A percentile compares a stretch with the other conserved stretches of the same genome.
Conservation (phyloP, 2,888 invertebrate genomes). For the Parnassius orleans region DNA sequence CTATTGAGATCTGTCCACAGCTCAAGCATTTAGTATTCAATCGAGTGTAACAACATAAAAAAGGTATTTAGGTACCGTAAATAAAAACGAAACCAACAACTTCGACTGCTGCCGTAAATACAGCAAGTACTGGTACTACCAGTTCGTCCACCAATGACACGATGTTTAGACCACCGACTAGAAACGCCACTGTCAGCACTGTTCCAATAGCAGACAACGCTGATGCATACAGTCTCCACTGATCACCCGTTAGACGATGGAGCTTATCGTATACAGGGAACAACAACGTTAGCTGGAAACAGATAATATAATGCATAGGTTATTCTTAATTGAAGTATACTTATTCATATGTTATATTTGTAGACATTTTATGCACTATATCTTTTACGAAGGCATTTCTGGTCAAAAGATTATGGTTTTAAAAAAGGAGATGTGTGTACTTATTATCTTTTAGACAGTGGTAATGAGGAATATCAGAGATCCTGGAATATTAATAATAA, state of each 20-base stretch:
- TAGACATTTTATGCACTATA: too few relatives aligned
- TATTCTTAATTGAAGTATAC: too few relatives aligned
- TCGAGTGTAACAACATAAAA: too few relatives aligned
- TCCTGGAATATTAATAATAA: too few relatives aligned
- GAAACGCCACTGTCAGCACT: conserved; percentile 59
- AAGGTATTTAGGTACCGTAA: conserved; percentile 52
- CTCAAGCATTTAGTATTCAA: too few relatives aligned
- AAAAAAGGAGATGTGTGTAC: too few relatives aligned
- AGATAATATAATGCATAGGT: not conserved
- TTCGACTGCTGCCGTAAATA: conserved; percentile 62
- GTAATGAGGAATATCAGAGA: too few relatives aligned
- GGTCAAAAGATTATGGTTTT: too few relatives aligned
- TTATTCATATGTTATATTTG: too few relatives aligned
- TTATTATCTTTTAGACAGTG: too few relatives aligned
- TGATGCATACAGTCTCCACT: conserved; percentile 69
- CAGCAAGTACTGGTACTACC: conserved; percentile 59
- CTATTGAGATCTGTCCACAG: too few relatives aligned
- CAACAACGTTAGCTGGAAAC: conserved; percentile 63
- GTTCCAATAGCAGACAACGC: conserved; percentile 67
- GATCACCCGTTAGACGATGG: conserved; percentile 60
- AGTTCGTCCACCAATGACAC: conserved; percentile 62
- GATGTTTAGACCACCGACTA: conserved; percentile 59
- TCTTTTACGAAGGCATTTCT: too few relatives aligned
- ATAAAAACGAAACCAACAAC: conserved; percentile 71
- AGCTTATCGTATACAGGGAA: conserved; percentile 71